Evolutionary conservation across 2,888 invertebrate species (phyloP).

Genomic region (Lathronympha strigana): DNA sequence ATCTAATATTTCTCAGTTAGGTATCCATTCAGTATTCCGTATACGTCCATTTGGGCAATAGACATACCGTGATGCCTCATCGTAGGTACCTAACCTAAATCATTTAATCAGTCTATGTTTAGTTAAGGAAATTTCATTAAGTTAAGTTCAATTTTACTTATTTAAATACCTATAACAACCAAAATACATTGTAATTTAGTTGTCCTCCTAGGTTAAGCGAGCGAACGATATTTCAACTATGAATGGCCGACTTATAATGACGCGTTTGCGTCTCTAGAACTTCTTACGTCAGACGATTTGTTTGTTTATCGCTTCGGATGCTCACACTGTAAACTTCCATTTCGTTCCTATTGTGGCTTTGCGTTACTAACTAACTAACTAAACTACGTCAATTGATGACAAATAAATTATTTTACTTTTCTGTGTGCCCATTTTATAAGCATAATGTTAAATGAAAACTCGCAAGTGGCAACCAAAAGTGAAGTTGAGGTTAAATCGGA

Average conservation of each 20-base stretch:
- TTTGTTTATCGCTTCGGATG: slow-evolving; percentile 76
- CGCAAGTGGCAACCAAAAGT: background rate
- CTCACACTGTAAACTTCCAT: slow-evolving; percentile 75
- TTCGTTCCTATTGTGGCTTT: slow-evolving; percentile 62
- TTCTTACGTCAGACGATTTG: slow-evolving; percentile 69
- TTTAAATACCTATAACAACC: background rate
- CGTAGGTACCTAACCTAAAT: too few species aligned
- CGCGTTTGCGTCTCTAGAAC: slow-evolving; percentile 45
- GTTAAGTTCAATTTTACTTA: too few species aligned
- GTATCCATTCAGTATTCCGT: too few species aligned
- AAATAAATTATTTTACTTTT: slow-evolving; percentile 27
- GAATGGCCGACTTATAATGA: slow-evolving; percentile 24
- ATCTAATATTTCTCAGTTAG: too few species aligned
- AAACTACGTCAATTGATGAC: slow-evolving; percentile 35
- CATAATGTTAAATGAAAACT: slow-evolving; percentile 1
- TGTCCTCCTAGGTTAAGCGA: slow-evolving; percentile 1
- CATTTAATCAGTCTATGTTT: too few species aligned
- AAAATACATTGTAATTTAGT: background rate
- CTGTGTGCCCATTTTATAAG: slow-evolving; percentile 3
- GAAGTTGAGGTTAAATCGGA: slow-evolving; percentile 22
- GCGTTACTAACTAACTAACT: slow-evolving; percentile 32
- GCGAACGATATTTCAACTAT: slow-evolving; percentile 12
- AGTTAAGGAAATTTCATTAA: too few species aligned
- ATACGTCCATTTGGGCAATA: too few species aligned
- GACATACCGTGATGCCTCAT: too few species aligned